Conservation (phyloP, 2,113 vertebrate species). For the Callipepla squamata region DNA sequence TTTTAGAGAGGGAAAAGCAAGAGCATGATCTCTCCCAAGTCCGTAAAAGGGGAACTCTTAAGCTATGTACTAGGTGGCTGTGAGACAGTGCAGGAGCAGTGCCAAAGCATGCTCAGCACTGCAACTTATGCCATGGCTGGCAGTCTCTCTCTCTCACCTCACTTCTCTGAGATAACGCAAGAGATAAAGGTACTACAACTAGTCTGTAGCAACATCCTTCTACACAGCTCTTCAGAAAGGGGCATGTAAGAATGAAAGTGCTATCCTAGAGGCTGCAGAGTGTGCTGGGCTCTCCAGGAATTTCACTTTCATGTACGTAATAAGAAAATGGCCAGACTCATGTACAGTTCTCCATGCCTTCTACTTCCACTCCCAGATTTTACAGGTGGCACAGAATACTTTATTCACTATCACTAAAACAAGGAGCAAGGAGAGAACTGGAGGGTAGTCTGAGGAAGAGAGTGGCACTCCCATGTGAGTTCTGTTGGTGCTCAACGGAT, state of each 20-base stretch:
- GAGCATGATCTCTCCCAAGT: neutral
- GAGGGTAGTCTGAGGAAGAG: neutral
- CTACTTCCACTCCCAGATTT: neutral
- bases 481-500: neutral
- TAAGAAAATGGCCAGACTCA: neutral
- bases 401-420: accelerated
- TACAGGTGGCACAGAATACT: neutral
- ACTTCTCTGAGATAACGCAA: neutral
- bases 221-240: neutral
- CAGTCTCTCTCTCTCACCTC: neutral
- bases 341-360: accelerated
- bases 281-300: neutral
- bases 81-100: neutral
- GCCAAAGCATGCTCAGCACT: accelerated
- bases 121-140: accelerated
- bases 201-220: neutral
- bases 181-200: neutral
- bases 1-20: neutral
- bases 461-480: accelerated
- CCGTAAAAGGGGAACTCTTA: neutral
- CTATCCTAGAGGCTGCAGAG: neutral
- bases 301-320: neutral
- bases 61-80: neutral
- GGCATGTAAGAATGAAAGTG: neutral
- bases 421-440: neutral